These are phyloP conservation scores for Triplophysa siluroides DNA, from an alignment of 2,113 vertebrate species.

Conservation along the genomic window DNA sequence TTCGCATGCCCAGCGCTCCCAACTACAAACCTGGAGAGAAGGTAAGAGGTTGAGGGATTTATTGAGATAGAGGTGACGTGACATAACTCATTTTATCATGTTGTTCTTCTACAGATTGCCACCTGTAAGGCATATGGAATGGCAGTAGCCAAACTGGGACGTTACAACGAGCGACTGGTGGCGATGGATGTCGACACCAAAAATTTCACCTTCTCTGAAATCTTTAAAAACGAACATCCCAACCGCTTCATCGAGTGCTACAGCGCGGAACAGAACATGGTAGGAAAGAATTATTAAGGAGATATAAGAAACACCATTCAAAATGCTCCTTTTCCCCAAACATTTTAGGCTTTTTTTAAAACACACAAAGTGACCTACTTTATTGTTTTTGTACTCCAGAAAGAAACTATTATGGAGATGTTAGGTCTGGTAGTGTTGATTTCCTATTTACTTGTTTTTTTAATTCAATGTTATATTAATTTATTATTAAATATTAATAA, in stretches of 20 bases:
- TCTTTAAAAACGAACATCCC: slow-evolving; percentile 93
- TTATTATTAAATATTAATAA: too few relatives aligned
- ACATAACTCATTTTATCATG: not conserved
- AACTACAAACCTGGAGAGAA: slow-evolving; percentile 92
- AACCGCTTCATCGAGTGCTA: slow-evolving; percentile 92
- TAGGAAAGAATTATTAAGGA: slow-evolving; percentile 57
- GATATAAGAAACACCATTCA: not conserved
- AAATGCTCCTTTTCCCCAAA: not conserved
- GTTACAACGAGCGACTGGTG: slow-evolving; percentile 84
- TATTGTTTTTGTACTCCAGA: too few relatives aligned
- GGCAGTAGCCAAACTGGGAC: slow-evolving; percentile 87
- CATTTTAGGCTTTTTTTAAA: not conserved
- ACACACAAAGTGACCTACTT: not conserved
- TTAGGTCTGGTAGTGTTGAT: too few relatives aligned
- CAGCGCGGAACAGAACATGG: slow-evolving; percentile 97
- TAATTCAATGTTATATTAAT: too few relatives aligned
- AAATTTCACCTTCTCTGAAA: slow-evolving; percentile 90
- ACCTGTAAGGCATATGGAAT: slow-evolving; percentile 91
- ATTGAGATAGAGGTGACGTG: not conserved
- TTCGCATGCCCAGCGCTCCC: slow-evolving; percentile 88
- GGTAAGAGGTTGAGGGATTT: slow-evolving; percentile 66
- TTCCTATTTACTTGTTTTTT: too few relatives aligned
- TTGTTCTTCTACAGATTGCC: slow-evolving; percentile 74
- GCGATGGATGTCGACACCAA: slow-evolving; percentile 93
- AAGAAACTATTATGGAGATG: too few relatives aligned